Evolutionary conservation across 2,797 vertebrate species (phyloP).

Genomic region (Urosaurus nigricauda): DNA sequence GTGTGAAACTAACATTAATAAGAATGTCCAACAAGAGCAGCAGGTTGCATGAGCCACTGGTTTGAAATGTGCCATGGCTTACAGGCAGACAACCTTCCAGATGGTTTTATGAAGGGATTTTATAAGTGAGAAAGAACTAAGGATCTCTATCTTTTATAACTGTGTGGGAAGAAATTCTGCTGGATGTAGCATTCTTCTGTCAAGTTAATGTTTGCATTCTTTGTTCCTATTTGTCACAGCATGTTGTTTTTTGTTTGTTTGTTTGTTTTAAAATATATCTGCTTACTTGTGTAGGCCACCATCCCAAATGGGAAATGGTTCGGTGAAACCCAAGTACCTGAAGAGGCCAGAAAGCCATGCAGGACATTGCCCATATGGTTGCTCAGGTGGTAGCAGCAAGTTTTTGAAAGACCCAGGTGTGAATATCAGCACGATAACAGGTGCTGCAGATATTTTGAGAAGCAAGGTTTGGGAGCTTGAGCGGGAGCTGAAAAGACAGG

Average conservation of each 20-base stretch:
- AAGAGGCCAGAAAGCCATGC: conserved; percentile 78
- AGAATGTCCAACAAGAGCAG: neutral
- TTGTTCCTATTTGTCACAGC: neutral
- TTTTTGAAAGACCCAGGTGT: conserved; percentile 42
- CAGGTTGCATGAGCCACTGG: neutral
- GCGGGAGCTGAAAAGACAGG: conserved; percentile 85
- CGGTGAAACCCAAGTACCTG: conserved; percentile 88
- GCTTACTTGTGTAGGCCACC: conserved; percentile 61
- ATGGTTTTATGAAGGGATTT: neutral
- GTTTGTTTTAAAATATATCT: neutral
- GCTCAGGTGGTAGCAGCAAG: conserved; percentile 63
- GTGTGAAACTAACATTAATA: conserved; percentile 39
- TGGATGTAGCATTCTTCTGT: conserved; percentile 24
- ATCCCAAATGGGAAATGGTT: conserved; percentile 89
- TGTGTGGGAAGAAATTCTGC: conserved; percentile 16
- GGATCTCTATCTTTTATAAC: conserved; percentile 9
- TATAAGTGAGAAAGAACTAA: neutral
- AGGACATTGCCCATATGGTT: conserved; percentile 55
- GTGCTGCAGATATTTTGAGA: conserved; percentile 78
- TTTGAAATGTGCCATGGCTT: neutral
- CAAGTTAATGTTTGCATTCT: conserved; percentile 24
- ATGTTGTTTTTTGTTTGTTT: neutral
- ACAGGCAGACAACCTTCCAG: neutral
- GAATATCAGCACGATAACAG: conserved; percentile 52
- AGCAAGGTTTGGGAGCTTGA: conserved; percentile 87